These are phyloP conservation scores for Heterodera filipjevi DNA, from an alignment of 2,888 invertebrate species.

Conservation along the genomic window DNA sequence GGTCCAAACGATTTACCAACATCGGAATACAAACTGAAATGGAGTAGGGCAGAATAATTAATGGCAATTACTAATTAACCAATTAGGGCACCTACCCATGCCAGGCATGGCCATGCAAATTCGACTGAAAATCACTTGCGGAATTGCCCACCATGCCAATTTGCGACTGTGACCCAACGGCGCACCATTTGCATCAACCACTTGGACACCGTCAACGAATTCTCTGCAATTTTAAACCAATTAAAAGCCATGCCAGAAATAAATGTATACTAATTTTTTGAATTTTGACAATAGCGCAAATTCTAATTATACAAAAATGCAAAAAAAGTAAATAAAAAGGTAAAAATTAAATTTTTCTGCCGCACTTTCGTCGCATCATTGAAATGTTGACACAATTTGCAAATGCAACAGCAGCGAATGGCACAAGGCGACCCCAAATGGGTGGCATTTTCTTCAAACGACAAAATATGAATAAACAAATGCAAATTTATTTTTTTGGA, in stretches of 20 bases:
- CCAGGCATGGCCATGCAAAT: slow-evolving; percentile 90
- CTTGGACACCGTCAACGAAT: slow-evolving; percentile 74
- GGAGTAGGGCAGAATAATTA: too few species aligned
- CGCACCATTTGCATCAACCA: slow-evolving; percentile 78
- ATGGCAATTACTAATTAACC: too few species aligned
- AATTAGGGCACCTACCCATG: slow-evolving; percentile 76
- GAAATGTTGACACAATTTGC: slow-evolving; percentile 99
- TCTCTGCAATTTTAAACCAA: too few species aligned
- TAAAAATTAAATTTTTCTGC: not conserved
- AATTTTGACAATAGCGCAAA: too few species aligned
- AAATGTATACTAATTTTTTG: too few species aligned
- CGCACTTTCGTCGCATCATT: slow-evolving; percentile 78
- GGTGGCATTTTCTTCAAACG: slow-evolving; percentile 74
- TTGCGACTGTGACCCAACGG: slow-evolving; percentile 72
- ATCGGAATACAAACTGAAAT: slow-evolving; percentile 76
- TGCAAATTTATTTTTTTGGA: not conserved
- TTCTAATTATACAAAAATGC: too few species aligned
- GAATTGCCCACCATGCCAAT: slow-evolving; percentile 82
- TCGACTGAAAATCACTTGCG: slow-evolving; percentile 81
- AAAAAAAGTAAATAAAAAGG: too few species aligned
- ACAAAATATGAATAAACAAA: slow-evolving; percentile 21
- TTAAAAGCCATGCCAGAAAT: too few species aligned
- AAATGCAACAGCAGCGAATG: slow-evolving; percentile 90
- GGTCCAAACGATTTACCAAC: slow-evolving; percentile 82
- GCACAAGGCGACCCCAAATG: slow-evolving; percentile 84